Percentiles rank a stretch among this genome's conserved stretches.
Conservation (phyloP, 2,888 invertebrate genomes). For the Lottia scabra region DNA sequence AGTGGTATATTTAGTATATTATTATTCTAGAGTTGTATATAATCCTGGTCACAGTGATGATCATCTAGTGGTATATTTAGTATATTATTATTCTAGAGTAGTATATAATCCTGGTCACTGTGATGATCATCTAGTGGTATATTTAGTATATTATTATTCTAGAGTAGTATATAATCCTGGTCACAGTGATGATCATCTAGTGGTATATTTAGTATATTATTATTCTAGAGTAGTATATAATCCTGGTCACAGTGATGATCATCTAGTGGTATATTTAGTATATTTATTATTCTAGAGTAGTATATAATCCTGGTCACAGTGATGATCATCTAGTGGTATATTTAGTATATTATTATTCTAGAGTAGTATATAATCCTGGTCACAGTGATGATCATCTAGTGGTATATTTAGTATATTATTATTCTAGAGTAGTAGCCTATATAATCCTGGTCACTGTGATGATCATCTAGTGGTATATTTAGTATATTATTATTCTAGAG, state of each 20-base stretch:
- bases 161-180: background rate
- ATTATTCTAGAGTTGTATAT: background rate
- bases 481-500: constrained; percentile 47
- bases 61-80: background rate
- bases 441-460: background rate
- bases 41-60: background rate
- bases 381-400: constrained; percentile 95
- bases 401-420: constrained; percentile 78
- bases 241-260: constrained; percentile 95
- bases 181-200: background rate
- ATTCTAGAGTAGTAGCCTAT: background rate
- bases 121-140: constrained; percentile 88
- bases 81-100: constrained; percentile 59
- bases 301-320: background rate
- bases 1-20: constrained; percentile 79
- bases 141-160: constrained; percentile 73
- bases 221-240: constrained; percentile 73
- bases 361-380: constrained; percentile 82
- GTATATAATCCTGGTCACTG: constrained; percentile 90
- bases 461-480: background rate
- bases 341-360: constrained; percentile 28
- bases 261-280: constrained; percentile 82
- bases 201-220: no score
- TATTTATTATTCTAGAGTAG: background rate
- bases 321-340: background rate